Conservation (phyloP, 2,888 invertebrate species). For the Polydrusus tereticollis region DNA sequence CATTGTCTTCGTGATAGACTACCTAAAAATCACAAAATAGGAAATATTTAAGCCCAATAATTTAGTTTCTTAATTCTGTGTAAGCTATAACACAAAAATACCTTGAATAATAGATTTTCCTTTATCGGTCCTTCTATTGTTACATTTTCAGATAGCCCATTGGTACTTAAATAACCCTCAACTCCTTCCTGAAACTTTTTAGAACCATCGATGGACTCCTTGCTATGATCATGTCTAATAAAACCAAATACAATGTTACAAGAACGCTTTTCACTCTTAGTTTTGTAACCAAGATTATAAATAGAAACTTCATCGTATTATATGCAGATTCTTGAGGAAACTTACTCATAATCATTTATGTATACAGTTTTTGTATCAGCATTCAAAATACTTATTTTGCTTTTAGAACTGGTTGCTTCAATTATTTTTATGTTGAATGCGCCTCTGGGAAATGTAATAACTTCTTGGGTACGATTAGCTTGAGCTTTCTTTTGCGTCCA, state of each 20-base stretch:
- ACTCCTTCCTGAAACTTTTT: slow-evolving; percentile 23
- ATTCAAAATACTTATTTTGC: slow-evolving; percentile 21
- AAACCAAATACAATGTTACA: no score
- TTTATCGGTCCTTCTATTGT: slow-evolving; percentile 28
- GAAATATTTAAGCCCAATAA: no score
- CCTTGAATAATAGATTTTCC: slow-evolving; percentile 22
- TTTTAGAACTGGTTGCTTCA: slow-evolving; percentile 12
- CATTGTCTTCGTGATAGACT: slow-evolving; percentile 12
- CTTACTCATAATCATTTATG: slow-evolving; percentile 20
- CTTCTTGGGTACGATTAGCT: slow-evolving; percentile 15
- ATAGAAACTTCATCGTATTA: neutral
- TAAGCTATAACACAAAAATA: neutral
- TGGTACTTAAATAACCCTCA: slow-evolving; percentile 12
- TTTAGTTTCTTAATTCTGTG: neutral
- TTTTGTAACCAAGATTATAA: no score
- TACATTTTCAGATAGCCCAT: slow-evolving; percentile 16
- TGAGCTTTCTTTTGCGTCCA: slow-evolving; percentile 20
- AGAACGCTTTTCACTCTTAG: no score
- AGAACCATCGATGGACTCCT: neutral
- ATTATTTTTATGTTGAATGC: slow-evolving; percentile 32
- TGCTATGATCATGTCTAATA: neutral
- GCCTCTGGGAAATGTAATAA: slow-evolving; percentile 16
- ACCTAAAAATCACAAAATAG: no score
- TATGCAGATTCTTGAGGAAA: neutral
- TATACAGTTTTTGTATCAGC: slow-evolving; percentile 1